phyloP scores from a whole-genome alignment of 2,797 vertebrate genomes.

The Alectoris magna region DNA sequence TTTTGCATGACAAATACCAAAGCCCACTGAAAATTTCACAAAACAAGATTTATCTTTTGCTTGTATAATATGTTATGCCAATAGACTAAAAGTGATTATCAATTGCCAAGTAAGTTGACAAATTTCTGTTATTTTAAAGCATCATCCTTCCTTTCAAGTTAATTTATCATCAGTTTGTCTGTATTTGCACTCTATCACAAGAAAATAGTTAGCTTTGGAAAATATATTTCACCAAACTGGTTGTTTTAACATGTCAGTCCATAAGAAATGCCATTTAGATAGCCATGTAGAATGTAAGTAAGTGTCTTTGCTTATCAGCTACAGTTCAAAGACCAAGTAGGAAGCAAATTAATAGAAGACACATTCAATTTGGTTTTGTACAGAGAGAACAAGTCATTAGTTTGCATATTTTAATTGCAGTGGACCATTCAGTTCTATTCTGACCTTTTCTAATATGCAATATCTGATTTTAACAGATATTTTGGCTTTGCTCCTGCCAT shows the following conservation, averaged over 20 bases:
- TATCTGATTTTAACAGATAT: neutral
- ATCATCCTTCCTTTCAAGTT: neutral
- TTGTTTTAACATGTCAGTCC: neutral
- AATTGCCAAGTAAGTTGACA: neutral
- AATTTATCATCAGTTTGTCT: neutral
- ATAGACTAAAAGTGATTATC: neutral
- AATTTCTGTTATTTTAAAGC: conserved; percentile 11
- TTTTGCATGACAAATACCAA: conserved; percentile 38
- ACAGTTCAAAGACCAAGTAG: neutral
- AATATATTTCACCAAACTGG: neutral
- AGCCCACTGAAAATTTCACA: neutral
- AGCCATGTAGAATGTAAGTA: neutral
- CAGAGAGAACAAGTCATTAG: neutral
- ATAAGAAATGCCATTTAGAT: neutral
- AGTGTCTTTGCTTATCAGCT: neutral
- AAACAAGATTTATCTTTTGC: conserved; percentile 26
- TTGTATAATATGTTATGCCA: neutral
- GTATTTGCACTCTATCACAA: neutral
- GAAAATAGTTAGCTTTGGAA: neutral
- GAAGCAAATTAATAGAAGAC: neutral
- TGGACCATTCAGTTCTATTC: neutral
- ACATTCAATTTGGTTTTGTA: neutral
- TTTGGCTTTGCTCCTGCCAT: neutral
- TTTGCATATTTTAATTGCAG: neutral
- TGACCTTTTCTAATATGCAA: neutral